Base-by-base conservation (phyloP, 2,888 invertebrate species). In the Leptinotarsa tumamoca region DNA sequence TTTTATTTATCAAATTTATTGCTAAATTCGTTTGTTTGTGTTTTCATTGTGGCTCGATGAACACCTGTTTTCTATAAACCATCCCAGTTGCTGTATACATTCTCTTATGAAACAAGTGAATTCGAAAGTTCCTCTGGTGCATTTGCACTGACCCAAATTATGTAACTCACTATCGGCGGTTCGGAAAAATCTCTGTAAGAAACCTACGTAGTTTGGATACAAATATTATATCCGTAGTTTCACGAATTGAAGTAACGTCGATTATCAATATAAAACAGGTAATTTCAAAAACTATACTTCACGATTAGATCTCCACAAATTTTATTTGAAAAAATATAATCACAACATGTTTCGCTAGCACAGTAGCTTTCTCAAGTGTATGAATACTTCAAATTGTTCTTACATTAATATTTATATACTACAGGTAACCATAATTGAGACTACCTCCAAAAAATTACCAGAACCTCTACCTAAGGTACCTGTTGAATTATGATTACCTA, bases 141-240 rank as follows among this genome's bases (percentile, higher is more conserved):
- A 71, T 63, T 75, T 72, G 79, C 74, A 75, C 49, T 78, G 78
- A 72, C 80, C 80, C 78, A 74, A 80, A 80, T 80, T 78, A 73
- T 77, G 80, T 78, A 63, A 63, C 13, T 63, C 27, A 79, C 74
- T 68, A 66, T 63, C 72, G 67, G 71, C 74, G 73, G 72, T 74
- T 67, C 69, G 10, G 7, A 56, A 54, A 56, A 71, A 52, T 71
- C 18, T 71, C 71, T 68, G 68, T 68, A 27, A 61, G 70, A 56
- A 70, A 72, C 63, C 27, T 63, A 63, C 63, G n/a, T 63, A 63
- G 63, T 15, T n/a, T 63, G 17, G 4, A 13, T 33, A 43, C 10
- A 33, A 43, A 33, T 63, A 33, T 33, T 63, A n/a, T 27, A 43
- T 63, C 63, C 63, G 17, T 33, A 63, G n/a, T 33, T 63, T 43